Base-by-base conservation (phyloP, 2,113 vertebrate species). In the Sminthopsis crassicaudata region DNA sequence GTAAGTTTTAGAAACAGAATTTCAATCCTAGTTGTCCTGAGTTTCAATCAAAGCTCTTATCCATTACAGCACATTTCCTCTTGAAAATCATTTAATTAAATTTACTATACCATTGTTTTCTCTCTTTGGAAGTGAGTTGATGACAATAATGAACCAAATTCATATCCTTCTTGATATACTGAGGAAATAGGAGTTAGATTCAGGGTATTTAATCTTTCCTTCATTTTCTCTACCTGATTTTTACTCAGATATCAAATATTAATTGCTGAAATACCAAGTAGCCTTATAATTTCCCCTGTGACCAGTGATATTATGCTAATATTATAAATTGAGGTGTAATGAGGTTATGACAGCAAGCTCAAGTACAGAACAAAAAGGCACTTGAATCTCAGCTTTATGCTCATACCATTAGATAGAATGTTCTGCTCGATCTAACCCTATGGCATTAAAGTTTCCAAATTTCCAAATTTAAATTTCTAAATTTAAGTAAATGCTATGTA, bases 131-230 rank as follows among this genome's bases (percentile, higher is more conserved):
- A 27, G 27, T 46, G 2, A 90, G 89, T 5, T 50, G 46, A 90
- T 90, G 24, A 90, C 27, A 90, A 90, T 90, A 50, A 90, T 51
- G 46, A 90, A 90, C 89, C 27, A 90, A 90, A 90, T 90, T 90
- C 46, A 48, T 27, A 51, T 90, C 1, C 3, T 90, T 3, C 0
- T 25, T 50, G 48, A 90, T 30, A 24, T 51, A 50, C 27, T 12
- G 46, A 19, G 46, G 10, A 90, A 90, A 90, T 90, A 0, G 48
- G n/a, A 50, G 14, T 50, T 9, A 14, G 46, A 16, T 51, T 3
- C 89, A 90, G 12, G 50, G 3, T 90, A 2, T 50, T 90, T 90
- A 90, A 90, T 50, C 46, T 51, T 90, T 48, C 30, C 46, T 51
- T 48, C 27, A 16, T 2, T 50, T 46, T 90, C 48, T 30, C 48